phyloP scores from a whole-genome alignment of 2,888 invertebrate species.

The Kryphioiulus occultus region DNA sequence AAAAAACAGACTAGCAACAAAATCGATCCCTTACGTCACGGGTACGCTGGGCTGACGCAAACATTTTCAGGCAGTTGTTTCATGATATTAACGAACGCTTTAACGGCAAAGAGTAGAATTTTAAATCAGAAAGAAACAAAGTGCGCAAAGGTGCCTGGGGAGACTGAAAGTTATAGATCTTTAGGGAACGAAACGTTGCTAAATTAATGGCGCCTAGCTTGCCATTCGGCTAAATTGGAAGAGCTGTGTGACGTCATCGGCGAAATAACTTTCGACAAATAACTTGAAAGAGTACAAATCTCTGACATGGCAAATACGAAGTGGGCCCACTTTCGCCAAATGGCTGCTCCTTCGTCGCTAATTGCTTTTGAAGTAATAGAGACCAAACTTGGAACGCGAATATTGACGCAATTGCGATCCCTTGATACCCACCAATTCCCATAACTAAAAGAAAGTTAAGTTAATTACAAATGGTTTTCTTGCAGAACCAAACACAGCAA shows the following conservation, averaged over 20 bases:
- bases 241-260: background rate
- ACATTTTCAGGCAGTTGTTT: background rate
- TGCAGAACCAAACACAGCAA: too few species aligned
- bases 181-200: slow-evolving; percentile 9
- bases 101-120: slow-evolving; percentile 35
- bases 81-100: background rate
- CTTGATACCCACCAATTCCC: too few species aligned
- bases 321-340: background rate
- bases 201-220: background rate
- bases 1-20: background rate
- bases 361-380: background rate
- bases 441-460: too few species aligned
- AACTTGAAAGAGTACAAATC: background rate
- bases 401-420: too few species aligned
- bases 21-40: background rate
- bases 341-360: background rate
- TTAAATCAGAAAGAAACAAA: slow-evolving; percentile 27
- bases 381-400: background rate
- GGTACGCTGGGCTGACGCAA: background rate
- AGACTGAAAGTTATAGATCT: background rate
- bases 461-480: too few species aligned
- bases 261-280: background rate
- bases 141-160: background rate
- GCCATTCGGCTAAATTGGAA: background rate
- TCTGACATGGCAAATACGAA: background rate